phyloP scores from a whole-genome alignment of 2,888 invertebrate genomes.

The Alentia gelatinosa region DNA sequence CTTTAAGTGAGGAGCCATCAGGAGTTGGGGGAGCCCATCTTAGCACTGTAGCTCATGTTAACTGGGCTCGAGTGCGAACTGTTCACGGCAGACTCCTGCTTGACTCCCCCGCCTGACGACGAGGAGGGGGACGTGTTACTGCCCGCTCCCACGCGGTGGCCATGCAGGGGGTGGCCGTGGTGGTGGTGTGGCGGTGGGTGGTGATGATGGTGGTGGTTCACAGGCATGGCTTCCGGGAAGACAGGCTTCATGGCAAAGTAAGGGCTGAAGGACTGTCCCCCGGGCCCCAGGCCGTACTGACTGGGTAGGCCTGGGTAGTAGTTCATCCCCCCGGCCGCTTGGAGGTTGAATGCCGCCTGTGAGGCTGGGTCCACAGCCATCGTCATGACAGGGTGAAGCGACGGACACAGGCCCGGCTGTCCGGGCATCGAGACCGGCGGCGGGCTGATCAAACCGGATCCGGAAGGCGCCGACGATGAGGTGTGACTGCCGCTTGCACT shows the following conservation, averaged over 20 bases:
- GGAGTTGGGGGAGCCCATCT: slow-evolving; percentile 34
- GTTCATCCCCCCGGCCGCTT: slow-evolving; percentile 24
- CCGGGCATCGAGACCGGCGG: slow-evolving; percentile 25
- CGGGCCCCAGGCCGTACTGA: not conserved
- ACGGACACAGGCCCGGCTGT: slow-evolving; percentile 41
- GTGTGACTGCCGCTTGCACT: not conserved
- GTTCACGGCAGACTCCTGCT: not conserved
- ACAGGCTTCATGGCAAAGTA: slow-evolving; percentile 49
- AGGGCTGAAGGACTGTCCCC: not conserved
- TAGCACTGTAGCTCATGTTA: slow-evolving; percentile 37
- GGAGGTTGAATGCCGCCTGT: slow-evolving; percentile 12
- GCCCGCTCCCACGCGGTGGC: not conserved
- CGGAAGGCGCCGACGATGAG: not conserved
- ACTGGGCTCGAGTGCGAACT: slow-evolving; percentile 26
- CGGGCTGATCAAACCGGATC: not conserved
- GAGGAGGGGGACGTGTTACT: not conserved
- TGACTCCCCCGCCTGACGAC: not conserved
- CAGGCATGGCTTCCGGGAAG: slow-evolving; percentile 39
- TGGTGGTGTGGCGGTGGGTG: not conserved
- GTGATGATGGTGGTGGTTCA: slow-evolving; percentile 22
- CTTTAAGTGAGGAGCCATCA: slow-evolving; percentile 8
- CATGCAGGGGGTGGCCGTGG: not conserved
- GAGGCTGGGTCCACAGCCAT: slow-evolving; percentile 30
- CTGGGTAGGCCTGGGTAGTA: slow-evolving; percentile 30
- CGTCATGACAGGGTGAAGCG: slow-evolving; percentile 47